These are phyloP conservation scores for Pseudococcus jackbeardsleyi DNA, from an alignment of 2,888 invertebrate species.

Conservation along the genomic window DNA sequence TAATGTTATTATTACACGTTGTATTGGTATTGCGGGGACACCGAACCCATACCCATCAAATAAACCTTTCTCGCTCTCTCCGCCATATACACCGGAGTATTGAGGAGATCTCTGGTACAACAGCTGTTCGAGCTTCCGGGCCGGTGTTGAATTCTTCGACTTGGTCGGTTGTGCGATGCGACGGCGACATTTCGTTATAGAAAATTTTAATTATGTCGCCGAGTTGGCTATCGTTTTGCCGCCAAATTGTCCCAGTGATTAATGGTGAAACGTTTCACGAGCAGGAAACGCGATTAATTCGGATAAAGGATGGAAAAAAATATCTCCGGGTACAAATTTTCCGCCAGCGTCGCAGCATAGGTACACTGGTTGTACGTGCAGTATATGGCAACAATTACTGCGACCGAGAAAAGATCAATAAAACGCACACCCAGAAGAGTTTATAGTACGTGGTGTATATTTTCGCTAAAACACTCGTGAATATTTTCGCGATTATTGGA, in stretches of 20 bases:
- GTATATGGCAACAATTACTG: neutral
- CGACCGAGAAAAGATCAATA: neutral
- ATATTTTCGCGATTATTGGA: constrained; percentile 2
- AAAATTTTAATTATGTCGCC: constrained; percentile 44
- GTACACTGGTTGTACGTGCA: neutral
- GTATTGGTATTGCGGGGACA: constrained; percentile 55
- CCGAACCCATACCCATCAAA: constrained; percentile 47
- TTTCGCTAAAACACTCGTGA: neutral
- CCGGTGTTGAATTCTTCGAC: constrained; percentile 45
- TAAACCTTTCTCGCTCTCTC: neutral
- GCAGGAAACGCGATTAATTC: constrained; percentile 7
- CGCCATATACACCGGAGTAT: neutral
- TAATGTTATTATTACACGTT: constrained; percentile 55
- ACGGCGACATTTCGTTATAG: constrained; percentile 29
- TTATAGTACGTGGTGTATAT: neutral
- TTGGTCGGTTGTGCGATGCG: constrained; percentile 8
- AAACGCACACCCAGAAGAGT: neutral
- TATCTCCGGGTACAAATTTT: neutral
- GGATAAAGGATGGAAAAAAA: neutral
- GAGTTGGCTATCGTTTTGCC: constrained; percentile 26
- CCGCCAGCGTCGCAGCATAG: neutral
- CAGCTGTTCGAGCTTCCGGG: constrained; percentile 50
- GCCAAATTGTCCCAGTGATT: constrained; percentile 36
- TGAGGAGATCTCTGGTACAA: constrained; percentile 16
- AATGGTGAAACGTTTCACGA: neutral